Percentiles rank a stretch among this genome's conserved stretches.
Evolutionary conservation across 2,113 vertebrate genomes (phyloP).

Genomic region (Dryoscopus gambensis): DNA sequence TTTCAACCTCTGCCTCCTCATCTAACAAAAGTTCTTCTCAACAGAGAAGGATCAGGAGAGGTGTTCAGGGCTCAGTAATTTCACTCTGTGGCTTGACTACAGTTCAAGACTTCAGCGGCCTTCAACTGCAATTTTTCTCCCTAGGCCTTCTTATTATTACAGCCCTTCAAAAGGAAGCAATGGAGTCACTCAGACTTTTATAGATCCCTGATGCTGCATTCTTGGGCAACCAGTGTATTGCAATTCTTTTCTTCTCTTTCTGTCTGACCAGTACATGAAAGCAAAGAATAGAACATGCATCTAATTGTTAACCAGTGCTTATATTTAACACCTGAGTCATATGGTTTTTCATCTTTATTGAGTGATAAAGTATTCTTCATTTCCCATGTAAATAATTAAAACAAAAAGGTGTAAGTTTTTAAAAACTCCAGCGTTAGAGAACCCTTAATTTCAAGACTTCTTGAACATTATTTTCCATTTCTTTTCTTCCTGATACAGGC

Average conservation of each 20-base stretch:
- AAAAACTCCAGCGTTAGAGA: not conserved
- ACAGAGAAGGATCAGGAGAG: constrained; percentile 47
- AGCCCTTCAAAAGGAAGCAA: constrained; percentile 34
- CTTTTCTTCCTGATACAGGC: not conserved
- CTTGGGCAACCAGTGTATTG: constrained; percentile 25
- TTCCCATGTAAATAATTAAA: not conserved
- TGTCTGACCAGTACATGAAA: constrained; percentile 51
- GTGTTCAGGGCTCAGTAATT: constrained; percentile 45
- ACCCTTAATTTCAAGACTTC: not conserved
- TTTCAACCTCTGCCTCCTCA: constrained; percentile 50
- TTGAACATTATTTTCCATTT: not conserved
- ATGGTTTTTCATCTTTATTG: not conserved
- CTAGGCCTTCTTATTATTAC: constrained; percentile 30
- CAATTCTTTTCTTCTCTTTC: constrained; percentile 57
- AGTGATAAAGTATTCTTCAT: not conserved
- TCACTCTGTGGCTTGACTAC: constrained; percentile 44
- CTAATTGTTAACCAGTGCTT: constrained; percentile 38
- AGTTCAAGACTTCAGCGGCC: constrained; percentile 58
- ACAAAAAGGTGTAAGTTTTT: not conserved
- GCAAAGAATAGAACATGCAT: constrained; percentile 40
- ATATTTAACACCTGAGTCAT: not conserved
- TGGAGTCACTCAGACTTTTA: constrained; percentile 17
- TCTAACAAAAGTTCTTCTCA: constrained; percentile 56
- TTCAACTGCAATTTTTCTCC: constrained; percentile 52
- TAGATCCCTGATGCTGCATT: constrained; percentile 13